phyloP scores from a whole-genome alignment of 2,888 invertebrate species.

The Keiferia lycopersicella region DNA sequence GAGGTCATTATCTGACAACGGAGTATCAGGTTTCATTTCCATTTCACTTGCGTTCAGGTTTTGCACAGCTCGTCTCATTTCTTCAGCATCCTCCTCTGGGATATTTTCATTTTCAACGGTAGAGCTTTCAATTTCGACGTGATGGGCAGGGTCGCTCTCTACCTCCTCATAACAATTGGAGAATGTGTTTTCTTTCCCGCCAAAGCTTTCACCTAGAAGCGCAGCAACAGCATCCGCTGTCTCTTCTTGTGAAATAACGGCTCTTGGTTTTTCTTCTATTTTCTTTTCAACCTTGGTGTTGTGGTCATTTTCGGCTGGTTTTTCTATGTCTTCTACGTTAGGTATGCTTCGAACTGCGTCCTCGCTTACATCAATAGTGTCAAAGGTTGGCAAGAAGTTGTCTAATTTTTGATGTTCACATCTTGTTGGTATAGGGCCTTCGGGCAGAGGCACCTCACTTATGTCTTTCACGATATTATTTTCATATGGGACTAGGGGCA shows the following conservation, averaged over 20 bases:
- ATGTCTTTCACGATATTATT: slow-evolving; percentile 65
- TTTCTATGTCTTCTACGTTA: slow-evolving; percentile 67
- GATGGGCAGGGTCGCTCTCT: slow-evolving; percentile 61
- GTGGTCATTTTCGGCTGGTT: slow-evolving; percentile 52
- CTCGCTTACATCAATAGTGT: slow-evolving; percentile 81
- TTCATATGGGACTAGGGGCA: slow-evolving; percentile 58
- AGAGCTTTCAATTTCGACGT: slow-evolving; percentile 71
- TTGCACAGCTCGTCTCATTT: slow-evolving; percentile 92
- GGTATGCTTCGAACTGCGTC: slow-evolving; percentile 91
- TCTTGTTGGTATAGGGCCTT: slow-evolving; percentile 58
- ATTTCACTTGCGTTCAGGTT: slow-evolving; percentile 87
- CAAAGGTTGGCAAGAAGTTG: slow-evolving; percentile 71
- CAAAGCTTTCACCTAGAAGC: slow-evolving; percentile 92
- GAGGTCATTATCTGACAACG: slow-evolving; percentile 90
- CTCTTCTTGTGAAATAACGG: slow-evolving; percentile 94
- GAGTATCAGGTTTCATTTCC: slow-evolving; percentile 91
- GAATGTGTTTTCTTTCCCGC: slow-evolving; percentile 82
- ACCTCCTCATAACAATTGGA: slow-evolving; percentile 79
- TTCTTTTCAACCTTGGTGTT: slow-evolving; percentile 68
- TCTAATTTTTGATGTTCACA: slow-evolving; percentile 63
- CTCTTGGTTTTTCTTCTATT: slow-evolving; percentile 88
- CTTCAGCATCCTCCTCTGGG: slow-evolving; percentile 88
- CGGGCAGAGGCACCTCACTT: slow-evolving; percentile 71
- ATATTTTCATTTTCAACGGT: slow-evolving; percentile 78
- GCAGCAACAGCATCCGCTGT: slow-evolving; percentile 96